Evolutionary conservation across 2,113 vertebrate species (phyloP).

Genomic region (Rhinolophus ferrumequinum): DNA sequence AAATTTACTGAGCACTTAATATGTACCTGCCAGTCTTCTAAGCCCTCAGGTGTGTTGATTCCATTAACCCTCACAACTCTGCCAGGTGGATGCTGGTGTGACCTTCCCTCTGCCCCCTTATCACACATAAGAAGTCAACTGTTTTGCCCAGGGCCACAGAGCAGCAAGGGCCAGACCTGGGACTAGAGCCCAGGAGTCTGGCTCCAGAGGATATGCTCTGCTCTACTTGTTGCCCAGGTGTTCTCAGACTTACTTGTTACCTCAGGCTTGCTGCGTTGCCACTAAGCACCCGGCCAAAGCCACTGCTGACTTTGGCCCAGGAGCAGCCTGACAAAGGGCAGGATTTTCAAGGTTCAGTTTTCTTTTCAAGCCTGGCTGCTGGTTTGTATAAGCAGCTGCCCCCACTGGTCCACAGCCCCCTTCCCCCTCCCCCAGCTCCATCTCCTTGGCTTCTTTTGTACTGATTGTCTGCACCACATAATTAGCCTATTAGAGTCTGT

Average conservation of each 20-base stretch:
- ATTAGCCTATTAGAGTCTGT: constrained; percentile 42
- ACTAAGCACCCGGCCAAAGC: background rate
- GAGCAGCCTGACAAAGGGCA: background rate
- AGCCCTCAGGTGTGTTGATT: background rate
- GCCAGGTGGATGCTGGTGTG: fast-evolving
- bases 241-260: background rate
- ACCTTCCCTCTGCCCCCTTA: background rate
- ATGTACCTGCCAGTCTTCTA: background rate
- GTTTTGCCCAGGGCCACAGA: background rate
- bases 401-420: background rate
- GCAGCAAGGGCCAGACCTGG: background rate
- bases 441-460: background rate
- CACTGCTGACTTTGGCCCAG: background rate
- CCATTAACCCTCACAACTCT: background rate
- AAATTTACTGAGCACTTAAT: background rate
- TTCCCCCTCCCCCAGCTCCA: background rate
- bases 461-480: constrained; percentile 25
- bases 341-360: background rate
- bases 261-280: fast-evolving
- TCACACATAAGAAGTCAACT: background rate
- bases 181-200: background rate
- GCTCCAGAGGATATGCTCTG: fast-evolving
- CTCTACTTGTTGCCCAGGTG: background rate
- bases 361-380: background rate
- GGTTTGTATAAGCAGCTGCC: background rate